Evolutionary conservation across 2,888 invertebrate species (phyloP), one percentile per base, ranked within the genome.

Genomic region (Nycteola revayana): DNA sequence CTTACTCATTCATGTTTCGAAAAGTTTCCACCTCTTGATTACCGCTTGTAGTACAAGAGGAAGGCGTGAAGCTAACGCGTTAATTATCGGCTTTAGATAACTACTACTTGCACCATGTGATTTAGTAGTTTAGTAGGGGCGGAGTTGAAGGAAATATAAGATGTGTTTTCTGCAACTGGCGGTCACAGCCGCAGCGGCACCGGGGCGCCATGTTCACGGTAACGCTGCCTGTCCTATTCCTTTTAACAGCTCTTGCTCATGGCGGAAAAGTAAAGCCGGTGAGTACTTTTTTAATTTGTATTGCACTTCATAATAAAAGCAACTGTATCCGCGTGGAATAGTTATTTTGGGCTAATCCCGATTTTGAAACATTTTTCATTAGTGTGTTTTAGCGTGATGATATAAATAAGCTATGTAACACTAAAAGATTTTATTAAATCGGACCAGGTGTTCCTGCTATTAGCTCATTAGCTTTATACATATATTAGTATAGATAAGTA

Each of bases 231-330:
- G 47, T 75, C 28, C 47, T 77, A n/a, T 46, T 76, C 22, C 36
- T 66, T 20, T 54, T 82, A 21, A 33, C 75, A n/a, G 56, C 63
- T 18, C 42, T 61, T 32, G 66, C 60, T 11, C 54, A 57, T 36
- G 72, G 72, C 3, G 77, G 56, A 9, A 84, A 86, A 45, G 66
- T 78, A 21, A 84, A 71, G 42, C 78, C 84, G 57, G 87, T 86
- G 55, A 74, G 80, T 59, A n/a, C n/a, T n/a, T n/a, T n/a, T n/a
- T 29, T 28, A 9, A 25, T 14, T n/a, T n/a, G n/a, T n/a, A n/a
- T n/a, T n/a, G n/a, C n/a, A n/a, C n/a, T n/a, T n/a, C n/a, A n/a
- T n/a, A n/a, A n/a, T n/a, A n/a, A n/a, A n/a, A n/a, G n/a, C n/a
- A n/a, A n/a, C n/a, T n/a, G n/a, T n/a, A n/a, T n/a, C n/a, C n/a